Base-by-base conservation (phyloP, 2,888 invertebrate genomes). In the Dasypolia templi region DNA sequence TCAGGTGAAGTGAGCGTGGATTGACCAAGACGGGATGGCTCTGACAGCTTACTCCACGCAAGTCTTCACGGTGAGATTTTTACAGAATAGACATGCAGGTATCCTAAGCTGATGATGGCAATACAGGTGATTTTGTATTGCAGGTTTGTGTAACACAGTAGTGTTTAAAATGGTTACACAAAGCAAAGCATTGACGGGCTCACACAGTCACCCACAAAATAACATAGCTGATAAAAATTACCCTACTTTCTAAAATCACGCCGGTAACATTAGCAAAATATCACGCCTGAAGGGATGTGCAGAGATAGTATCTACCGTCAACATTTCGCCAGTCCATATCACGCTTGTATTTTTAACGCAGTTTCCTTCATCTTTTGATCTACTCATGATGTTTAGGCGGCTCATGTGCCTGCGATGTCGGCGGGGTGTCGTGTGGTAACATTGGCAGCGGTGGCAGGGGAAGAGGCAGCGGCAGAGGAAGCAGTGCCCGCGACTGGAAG, bases 401-500 rank as follows among this genome's bases (percentile, higher is more conserved):
- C 5, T 94, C 94, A 2, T 92, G 88, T 6, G 85, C 89, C 2
- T 77, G 82, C 22, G 87, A 77, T 5, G 87, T 78, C 0, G 70
- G 91, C 0, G 87, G 85, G 0, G 84, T 59, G 26, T 93, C 92
- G 39, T 92, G 93, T 9, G 93, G 91, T 70, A 95, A 79, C 17
- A 94, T 86, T 3, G 94, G 94, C 56, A 95, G 84, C 0, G 95
- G 95, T 0, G 94, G 94, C 19, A 95, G 84, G 3, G 93, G 94
- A 0, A 95, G 89, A 2, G 95, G 95, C 59, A 96, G 91, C 0
- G 95, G 95, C 22, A 96, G 87, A 0, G 95, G 96, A 35, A 96
- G 89, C 19, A 97, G 92, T 26, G 97, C 97, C 22, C 97, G 96
- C 39, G 97, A 97, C 90, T 95, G 97, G 97, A 93, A 97, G 95